Base-by-base conservation (phyloP, 2,888 invertebrate genomes). In the Tetranychus piercei region DNA sequence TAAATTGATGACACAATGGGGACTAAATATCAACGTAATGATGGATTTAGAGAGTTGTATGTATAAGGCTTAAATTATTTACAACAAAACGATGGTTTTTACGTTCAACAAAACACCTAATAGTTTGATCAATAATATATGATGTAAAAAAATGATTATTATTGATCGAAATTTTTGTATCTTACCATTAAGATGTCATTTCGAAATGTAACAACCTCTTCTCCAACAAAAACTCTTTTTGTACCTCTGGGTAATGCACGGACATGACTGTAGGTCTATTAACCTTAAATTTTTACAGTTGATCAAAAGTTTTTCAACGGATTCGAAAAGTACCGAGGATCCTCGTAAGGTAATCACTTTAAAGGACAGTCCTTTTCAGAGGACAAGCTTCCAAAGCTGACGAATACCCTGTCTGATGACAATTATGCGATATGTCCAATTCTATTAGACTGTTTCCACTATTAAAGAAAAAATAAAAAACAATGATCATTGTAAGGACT, bases 161-260 rank as follows among this genome's bases (percentile, higher is more conserved):
- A 55, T 55, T 55, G 55, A 55, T 55, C 55, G 15, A 55, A 55
- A 55, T 55, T 15, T 55, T 55, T 55, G 55, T 55, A 55, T 55
- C 55, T n/a, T 9, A 11, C 80, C 80, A 65, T 78, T 79, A 20
- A 78, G 67, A 81, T 79, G 73, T 81, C 80, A n/a, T 78, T 77
- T 74, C 80, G 77, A 1, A 83, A 78, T 66, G 78, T 74, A 6
- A 79, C 84, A 70, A 90, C 83, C 34, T 76, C 76, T 80, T 88
- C 87, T 64, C 88, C 89, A 74, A 87, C 87, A 82, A 90, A 91
- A 74, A 88, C 85, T 22, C 91, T 87, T 82, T 92, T 92, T 81
- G 92, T 90, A 43, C 92, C 92, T 70, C 92, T 86, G 1, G 91
- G 91, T 76, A 92, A 83, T n/a, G 90, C 91, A 72, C 92, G 88